phyloP scores from a whole-genome alignment of 2,888 invertebrate species.

The Drosophila pseudotakahashii region DNA sequence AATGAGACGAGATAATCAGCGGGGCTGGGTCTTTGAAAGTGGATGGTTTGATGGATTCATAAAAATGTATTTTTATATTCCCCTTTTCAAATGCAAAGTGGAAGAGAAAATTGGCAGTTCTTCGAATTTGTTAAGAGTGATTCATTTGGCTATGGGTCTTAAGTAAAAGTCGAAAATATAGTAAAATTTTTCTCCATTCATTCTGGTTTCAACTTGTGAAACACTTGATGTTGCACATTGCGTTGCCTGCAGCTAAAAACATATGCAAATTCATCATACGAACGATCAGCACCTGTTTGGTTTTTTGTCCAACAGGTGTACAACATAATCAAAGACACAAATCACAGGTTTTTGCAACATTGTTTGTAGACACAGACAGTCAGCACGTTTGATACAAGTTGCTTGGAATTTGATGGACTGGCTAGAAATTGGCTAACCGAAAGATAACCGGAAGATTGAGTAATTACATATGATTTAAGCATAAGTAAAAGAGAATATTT shows the following conservation, averaged over 20 bases:
- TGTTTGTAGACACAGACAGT: background rate
- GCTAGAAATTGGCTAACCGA: background rate
- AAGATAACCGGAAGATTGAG: background rate
- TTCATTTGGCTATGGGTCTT: no score
- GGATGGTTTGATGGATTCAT: slow-evolving; percentile 1
- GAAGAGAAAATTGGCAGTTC: slow-evolving; percentile 3
- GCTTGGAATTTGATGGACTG: slow-evolving; percentile 3
- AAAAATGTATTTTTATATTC: background rate
- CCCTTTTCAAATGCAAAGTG: slow-evolving; percentile 18
- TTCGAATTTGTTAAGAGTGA: background rate
- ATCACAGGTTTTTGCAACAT: slow-evolving; percentile 25
- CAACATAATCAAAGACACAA: slow-evolving; percentile 31
- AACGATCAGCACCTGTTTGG: slow-evolving; percentile 22
- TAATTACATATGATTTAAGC: background rate
- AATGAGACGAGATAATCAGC: slow-evolving; percentile 10
- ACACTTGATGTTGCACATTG: slow-evolving; percentile 15
- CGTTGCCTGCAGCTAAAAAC: slow-evolving; percentile 23
- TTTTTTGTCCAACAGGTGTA: slow-evolving; percentile 30
- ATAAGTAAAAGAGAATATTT: background rate
- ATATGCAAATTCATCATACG: slow-evolving; percentile 30
- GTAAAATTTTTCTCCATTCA: no score
- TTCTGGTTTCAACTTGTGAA: background rate
- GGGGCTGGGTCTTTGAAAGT: slow-evolving; percentile 5
- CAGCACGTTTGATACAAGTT: slow-evolving; percentile 4
- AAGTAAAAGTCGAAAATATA: no score